A percentile compares a stretch with the other conserved stretches of the same genome.
Conservation (phyloP, 2,888 invertebrate species). For the Agrochola macilenta region DNA sequence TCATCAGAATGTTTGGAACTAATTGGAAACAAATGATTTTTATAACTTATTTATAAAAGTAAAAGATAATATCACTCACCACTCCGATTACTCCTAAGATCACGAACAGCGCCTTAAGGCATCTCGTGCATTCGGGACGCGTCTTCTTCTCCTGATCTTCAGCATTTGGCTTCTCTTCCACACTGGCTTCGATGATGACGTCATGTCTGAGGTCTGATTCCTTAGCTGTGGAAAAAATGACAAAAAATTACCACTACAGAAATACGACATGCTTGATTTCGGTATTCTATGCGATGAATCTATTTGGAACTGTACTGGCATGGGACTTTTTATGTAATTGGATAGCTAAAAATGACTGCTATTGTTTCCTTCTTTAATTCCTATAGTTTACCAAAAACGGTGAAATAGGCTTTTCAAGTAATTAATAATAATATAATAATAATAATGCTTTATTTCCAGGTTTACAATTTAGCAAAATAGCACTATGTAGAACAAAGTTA, state of each 20-base stretch:
- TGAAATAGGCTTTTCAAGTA: no score
- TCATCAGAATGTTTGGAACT: background rate
- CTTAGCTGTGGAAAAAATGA: conserved; percentile 64
- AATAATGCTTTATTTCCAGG: no score
- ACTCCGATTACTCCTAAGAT: conserved; percentile 56
- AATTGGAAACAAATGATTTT: background rate
- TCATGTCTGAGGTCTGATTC: conserved; percentile 34
- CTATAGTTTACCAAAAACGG: background rate
- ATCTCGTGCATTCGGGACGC: background rate
- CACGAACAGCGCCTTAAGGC: conserved; percentile 55
- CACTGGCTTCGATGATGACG: conserved; percentile 29
- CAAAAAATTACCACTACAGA: background rate
- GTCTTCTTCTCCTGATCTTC: background rate
- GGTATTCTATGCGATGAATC: background rate
- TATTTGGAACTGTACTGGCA: background rate
- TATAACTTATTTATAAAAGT: background rate
- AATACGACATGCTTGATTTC: background rate
- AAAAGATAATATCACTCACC: conserved; percentile 54
- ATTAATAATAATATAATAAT: no score
- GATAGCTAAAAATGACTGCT: background rate
- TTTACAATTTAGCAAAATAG: no score
- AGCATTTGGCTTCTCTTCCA: conserved; percentile 2
- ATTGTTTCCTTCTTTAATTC: background rate
- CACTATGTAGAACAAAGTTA: no score
- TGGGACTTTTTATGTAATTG: background rate